A percentile compares a stretch with the other conserved stretches of the same genome.
Evolutionary conservation across 2,888 invertebrate species (phyloP).

Genomic region (Ophioninae sp.): DNA sequence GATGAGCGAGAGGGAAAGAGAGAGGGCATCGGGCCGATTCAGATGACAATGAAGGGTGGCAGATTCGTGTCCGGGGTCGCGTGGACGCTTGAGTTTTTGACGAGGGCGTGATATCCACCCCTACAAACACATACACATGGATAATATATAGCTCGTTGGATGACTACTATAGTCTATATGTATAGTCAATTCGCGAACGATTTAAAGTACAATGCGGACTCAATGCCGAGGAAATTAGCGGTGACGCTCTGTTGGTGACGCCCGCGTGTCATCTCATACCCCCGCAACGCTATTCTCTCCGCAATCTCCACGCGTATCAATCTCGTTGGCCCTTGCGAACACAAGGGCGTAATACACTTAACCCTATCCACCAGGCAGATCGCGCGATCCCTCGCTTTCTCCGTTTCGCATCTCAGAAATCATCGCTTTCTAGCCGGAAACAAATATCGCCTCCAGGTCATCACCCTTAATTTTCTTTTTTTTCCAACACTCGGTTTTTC

Average conservation of each 20-base stretch:
- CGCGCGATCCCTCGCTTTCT: neutral
- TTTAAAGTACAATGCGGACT: constrained; percentile 79
- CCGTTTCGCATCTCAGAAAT: neutral
- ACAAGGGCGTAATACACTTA: constrained; percentile 20
- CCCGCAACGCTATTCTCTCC: constrained; percentile 58
- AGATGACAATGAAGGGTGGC: constrained; percentile 68
- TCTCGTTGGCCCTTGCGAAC: neutral
- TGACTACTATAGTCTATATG: constrained; percentile 4
- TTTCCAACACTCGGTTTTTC: neutral
- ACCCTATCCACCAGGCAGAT: neutral
- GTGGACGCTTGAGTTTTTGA: constrained; percentile 61
- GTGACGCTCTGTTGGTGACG: constrained; percentile 78
- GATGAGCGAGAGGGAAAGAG: constrained; percentile 30
- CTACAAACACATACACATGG: neutral
- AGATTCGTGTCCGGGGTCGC: constrained; percentile 60
- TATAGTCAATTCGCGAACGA: constrained; percentile 66
- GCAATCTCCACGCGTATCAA: neutral
- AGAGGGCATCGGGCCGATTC: constrained; percentile 60
- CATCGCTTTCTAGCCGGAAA: too few species aligned
- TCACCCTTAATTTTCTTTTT: neutral
- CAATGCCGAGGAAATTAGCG: constrained; percentile 80
- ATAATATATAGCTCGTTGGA: constrained; percentile 17
- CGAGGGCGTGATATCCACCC: constrained; percentile 52
- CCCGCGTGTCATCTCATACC: constrained; percentile 70
- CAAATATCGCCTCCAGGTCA: too few species aligned